Conservation (phyloP, 2,888 invertebrate species). For the Aleiodes testaceus region DNA sequence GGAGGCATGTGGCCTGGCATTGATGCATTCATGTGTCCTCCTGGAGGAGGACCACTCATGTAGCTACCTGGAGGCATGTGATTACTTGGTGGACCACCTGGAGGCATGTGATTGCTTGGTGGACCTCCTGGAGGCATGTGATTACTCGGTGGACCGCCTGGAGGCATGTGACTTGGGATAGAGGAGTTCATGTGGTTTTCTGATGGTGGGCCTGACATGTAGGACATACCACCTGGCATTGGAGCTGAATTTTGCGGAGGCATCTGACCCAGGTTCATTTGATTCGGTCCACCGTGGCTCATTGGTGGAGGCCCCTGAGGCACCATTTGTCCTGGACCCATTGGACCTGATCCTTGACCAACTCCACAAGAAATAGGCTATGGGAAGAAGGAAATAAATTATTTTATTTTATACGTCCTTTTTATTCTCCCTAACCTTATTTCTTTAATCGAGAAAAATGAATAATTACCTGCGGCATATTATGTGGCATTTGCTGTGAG, state of each 20-base stretch:
- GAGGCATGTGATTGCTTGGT: slow-evolving; percentile 53
- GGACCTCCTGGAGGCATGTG: slow-evolving; percentile 56
- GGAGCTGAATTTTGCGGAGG: slow-evolving; percentile 36
- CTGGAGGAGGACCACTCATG: slow-evolving; percentile 60
- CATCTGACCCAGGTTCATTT: slow-evolving; percentile 61
- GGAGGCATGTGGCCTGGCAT: slow-evolving; percentile 47
- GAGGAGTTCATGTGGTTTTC: slow-evolving; percentile 60
- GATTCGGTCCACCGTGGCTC: slow-evolving; percentile 60
- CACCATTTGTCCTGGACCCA: slow-evolving; percentile 57
- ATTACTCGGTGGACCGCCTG: slow-evolving; percentile 65
- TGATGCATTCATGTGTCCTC: slow-evolving; percentile 48
- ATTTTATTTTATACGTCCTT: too few relatives aligned
- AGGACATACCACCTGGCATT: slow-evolving; percentile 51
- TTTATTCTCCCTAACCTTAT: too few relatives aligned
- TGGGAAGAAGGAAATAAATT: neutral
- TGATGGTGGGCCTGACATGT: slow-evolving; percentile 52
- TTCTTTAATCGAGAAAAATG: neutral
- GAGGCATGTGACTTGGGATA: slow-evolving; percentile 58
- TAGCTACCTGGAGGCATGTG: slow-evolving; percentile 58
- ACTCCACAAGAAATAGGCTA: slow-evolving; percentile 36
- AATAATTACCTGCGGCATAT: slow-evolving; percentile 64
- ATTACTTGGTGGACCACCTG: slow-evolving; percentile 65
- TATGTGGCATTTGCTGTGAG: slow-evolving; percentile 67
- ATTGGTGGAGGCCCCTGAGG: slow-evolving; percentile 56
- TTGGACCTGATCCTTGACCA: slow-evolving; percentile 59